Evolutionary conservation across 2,797 vertebrate genomes (phyloP).

Genomic region (Sarcoramphus papa): DNA sequence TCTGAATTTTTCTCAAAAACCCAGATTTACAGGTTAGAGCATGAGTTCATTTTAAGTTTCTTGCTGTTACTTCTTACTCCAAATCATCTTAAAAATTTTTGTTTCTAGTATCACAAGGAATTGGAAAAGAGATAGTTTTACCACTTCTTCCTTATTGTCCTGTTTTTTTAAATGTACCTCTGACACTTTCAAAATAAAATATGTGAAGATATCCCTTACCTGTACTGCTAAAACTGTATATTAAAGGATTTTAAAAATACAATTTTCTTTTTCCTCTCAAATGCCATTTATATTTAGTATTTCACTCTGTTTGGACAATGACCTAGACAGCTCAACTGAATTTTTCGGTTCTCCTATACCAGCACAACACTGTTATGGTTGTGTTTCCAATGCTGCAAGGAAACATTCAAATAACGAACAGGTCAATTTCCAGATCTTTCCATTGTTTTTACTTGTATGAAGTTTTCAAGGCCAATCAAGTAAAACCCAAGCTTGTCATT

Average conservation of each 20-base stretch:
- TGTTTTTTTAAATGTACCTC: not conserved
- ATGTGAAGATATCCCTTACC: not conserved
- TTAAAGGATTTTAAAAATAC: not conserved
- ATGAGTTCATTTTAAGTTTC: rapidly evolving
- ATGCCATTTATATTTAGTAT: not conserved
- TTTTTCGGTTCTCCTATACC: not conserved
- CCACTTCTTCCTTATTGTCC: not conserved
- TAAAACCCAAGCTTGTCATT: not conserved
- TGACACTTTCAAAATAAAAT: not conserved
- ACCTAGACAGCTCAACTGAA: not conserved
- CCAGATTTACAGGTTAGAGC: not conserved
- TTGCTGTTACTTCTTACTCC: not conserved
- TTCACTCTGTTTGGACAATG: not conserved
- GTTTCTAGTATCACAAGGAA: not conserved
- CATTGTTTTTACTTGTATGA: not conserved
- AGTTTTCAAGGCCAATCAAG: not conserved
- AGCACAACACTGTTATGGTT: not conserved
- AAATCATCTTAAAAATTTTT: not conserved
- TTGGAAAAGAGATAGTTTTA: not conserved
- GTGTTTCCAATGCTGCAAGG: not conserved
- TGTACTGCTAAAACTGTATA: not conserved
- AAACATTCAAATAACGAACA: not conserved
- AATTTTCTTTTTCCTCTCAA: not conserved
- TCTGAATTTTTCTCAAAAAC: not conserved
- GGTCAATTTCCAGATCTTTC: not conserved